Base-by-base conservation (phyloP, 2,113 vertebrate species). In the Ophiodon elongatus region DNA sequence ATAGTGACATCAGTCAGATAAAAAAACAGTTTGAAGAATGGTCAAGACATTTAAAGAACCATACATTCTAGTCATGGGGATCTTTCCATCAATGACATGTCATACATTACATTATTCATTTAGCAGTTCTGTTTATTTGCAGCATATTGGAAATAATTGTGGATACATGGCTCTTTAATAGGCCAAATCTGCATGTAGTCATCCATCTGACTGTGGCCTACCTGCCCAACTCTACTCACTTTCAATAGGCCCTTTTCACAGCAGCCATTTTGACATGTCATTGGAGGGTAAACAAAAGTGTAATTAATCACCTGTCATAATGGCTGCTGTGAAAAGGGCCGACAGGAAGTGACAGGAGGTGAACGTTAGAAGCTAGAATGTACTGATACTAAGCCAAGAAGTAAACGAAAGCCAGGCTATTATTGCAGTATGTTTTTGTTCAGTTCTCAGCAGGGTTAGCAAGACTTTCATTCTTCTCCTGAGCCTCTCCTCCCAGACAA, bases 381-480 rank as follows among this genome's bases (percentile, higher is more conserved):
- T 52, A 52, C 7, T 52, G 50, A 52, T 52, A 52, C 19, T 9
- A 23, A 23, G 50, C 52, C 52, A 72, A 63, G 13, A 8, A 35
- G 43, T 21, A 64, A 52, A 64, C 14, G 8, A 65, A 50, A 62
- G 50, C 50, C 1, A 27, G 2, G 27, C 23, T 31, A 50, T 11
- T n/a, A 17, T 60, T 50, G 15, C 1, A 0, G 1, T 14, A 17
- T 0, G 7, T 23, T 68, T 45, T 25, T 0, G 0, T 2, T 82
- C 19, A 60, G 4, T 29, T 31, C 5, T 60, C 7, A 37, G 4
- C 4, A 14, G 33, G 0, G 2, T 50, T 8, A 39, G 3, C 6
- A 57, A 54, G 1, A 33, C 0, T n/a, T 39, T 79, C 15, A 14
- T 6, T 19, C 6, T 71, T 33, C 43, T 66, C 52, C 4, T 25